Evolutionary conservation across 1,140 invertebrate species (phyloP), one percentile per base, ranked within the genome.

Genomic region (Solenopsis fugax): DNA sequence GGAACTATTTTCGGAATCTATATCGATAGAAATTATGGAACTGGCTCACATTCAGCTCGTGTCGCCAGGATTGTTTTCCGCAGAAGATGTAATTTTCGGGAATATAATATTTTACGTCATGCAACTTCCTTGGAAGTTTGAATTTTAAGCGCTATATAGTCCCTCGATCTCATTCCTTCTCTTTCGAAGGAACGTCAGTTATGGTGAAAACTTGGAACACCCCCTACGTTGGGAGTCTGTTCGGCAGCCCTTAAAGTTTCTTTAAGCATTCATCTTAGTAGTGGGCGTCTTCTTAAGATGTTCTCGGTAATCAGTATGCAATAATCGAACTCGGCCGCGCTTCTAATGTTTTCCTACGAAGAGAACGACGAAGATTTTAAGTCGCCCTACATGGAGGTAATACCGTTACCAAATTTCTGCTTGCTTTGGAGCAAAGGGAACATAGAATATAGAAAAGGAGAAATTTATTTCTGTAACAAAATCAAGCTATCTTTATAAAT

Each of bases 241-340:
- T 82, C 80, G 24, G 56, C 80, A 84, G 29, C n/a, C 24, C 29
- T 50, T 75, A 75, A 81, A 67, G 62, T 86, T 69, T 81, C 37
- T 64, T 73, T 76, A 65, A 78, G 21, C 60, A 69, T 86, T 6
- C 24, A 41, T 13, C 18, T 71, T 52, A 52, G 50, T 67, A 67
- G 76, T 54, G 7, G 37, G 6, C 71, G 45, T 48, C 65, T 72
- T 67, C 41, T 60, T 72, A 88, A 50, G 16, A 45, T 60, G 60
- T 62, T 64, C 72, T 5, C 13, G 21, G 71, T 50, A 80, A 87
- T 69, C 72, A 71, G 75, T 67, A 76, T 81, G 72, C 86, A 72
- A 87, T 86, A 84, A 87, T 67, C 54, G 69, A 89, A n/a, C n/a
- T n/a, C n/a, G 62, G 45, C 58, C 50, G 56, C 58, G 62, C 72